Percentiles rank a stretch among this genome's conserved stretches.
phyloP scores from a whole-genome alignment of 2,113 vertebrate species.

The Nettapus auritus region DNA sequence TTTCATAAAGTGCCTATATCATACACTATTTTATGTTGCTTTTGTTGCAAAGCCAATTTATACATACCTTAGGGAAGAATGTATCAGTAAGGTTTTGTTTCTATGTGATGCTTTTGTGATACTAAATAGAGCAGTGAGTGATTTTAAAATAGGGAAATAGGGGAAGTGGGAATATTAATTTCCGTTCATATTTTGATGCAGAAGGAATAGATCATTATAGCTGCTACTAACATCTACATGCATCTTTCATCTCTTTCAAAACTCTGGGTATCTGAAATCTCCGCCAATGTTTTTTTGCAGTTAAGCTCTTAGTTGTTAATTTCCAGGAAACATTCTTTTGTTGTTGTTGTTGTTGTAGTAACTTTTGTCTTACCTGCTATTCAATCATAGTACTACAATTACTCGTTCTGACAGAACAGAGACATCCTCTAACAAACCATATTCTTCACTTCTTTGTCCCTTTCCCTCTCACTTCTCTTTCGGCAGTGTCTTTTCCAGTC shows the following conservation, averaged over 20 bases:
- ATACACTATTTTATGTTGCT: not conserved
- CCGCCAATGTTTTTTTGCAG: not conserved
- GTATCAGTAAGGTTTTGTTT: too few relatives aligned
- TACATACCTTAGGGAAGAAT: not conserved
- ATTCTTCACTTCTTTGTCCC: not conserved
- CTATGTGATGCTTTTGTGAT: not conserved
- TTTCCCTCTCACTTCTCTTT: not conserved
- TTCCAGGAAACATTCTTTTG: not conserved
- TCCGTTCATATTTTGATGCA: too few relatives aligned
- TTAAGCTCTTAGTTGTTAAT: not conserved
- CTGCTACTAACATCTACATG: too few relatives aligned
- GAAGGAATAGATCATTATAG: not conserved
- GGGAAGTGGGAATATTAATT: not conserved
- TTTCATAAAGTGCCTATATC: not conserved
- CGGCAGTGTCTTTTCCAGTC: not conserved
- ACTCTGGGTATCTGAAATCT: not conserved
- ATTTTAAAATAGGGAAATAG: not conserved
- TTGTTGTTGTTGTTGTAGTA: not conserved
- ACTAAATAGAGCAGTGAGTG: not conserved
- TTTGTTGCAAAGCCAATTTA: not conserved
- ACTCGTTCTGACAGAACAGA: not conserved
- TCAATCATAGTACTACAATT: not conserved
- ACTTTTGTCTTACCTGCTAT: not conserved
- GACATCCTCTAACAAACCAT: not conserved
- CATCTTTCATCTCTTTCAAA: not conserved